Evolutionary conservation across 1,140 invertebrate genomes (phyloP).

Genomic region (Contarinia nasturtii): DNA sequence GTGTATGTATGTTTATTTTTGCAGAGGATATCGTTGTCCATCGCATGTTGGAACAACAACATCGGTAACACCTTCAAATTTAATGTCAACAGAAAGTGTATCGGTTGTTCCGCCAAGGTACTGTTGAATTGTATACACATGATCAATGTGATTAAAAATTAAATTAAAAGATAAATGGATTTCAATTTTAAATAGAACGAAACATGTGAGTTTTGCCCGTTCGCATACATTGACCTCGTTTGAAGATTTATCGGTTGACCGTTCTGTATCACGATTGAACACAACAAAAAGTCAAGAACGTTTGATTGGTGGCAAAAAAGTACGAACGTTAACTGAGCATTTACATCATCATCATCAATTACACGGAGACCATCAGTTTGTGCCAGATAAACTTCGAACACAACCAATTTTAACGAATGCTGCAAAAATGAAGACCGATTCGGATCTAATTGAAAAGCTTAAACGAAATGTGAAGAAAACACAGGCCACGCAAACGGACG

Average conservation of each 20-base stretch:
- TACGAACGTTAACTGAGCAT: constrained; percentile 18
- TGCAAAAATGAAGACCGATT: too few relatives aligned
- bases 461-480: constrained; percentile 76
- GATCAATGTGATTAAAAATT: neutral
- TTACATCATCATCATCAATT: constrained; percentile 8
- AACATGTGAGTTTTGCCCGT: constrained; percentile 79
- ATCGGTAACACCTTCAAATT: constrained; percentile 29
- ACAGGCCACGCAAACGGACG: constrained; percentile 81
- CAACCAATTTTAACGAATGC: constrained; percentile 5
- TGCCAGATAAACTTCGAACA: neutral
- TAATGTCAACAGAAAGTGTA: constrained; percentile 5
- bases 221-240: constrained; percentile 68
- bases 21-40: constrained; percentile 26
- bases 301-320: constrained; percentile 37
- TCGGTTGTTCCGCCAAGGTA: constrained; percentile 5
- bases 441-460: constrained; percentile 40
- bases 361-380: neutral
- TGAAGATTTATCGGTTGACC: constrained; percentile 38
- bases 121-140: neutral
- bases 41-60: constrained; percentile 30
- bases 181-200: constrained; percentile 32
- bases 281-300: constrained; percentile 47
- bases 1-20: neutral
- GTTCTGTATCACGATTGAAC: constrained; percentile 26
- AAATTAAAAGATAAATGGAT: constrained; percentile 7